A percentile compares a stretch with the other conserved stretches of the same genome.
Conservation (phyloP, 2,888 invertebrate species). For the Eretmocerus hayati region DNA sequence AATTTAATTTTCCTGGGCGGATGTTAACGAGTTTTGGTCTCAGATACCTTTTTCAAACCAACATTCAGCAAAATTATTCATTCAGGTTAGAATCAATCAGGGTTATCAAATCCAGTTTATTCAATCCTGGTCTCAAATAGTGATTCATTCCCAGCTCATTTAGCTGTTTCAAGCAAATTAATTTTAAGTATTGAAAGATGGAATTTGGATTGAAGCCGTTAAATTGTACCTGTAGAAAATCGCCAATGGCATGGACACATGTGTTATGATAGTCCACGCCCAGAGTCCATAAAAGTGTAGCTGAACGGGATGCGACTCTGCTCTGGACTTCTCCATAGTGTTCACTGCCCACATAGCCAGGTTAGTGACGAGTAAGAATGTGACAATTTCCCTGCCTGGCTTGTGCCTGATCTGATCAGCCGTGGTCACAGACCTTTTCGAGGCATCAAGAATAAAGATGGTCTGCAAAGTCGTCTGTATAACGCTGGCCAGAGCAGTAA, state of each 20-base stretch:
- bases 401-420: constrained; percentile 77
- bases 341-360: constrained; percentile 93
- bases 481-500: constrained; percentile 77
- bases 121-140: no score
- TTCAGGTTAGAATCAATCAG: no score
- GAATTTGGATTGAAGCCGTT: no score
- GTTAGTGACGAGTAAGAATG: constrained; percentile 83
- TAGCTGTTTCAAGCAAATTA: no score
- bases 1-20: no score
- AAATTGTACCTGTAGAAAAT: constrained; percentile 87
- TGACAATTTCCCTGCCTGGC: constrained; percentile 89
- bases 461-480: constrained; percentile 86
- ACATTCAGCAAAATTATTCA: no score
- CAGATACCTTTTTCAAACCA: no score
- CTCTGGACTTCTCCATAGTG: constrained; percentile 82
- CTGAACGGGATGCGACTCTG: constrained; percentile 87
- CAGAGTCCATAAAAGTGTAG: constrained; percentile 85
- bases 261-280: constrained; percentile 94
- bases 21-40: no score
- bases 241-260: constrained; percentile 85
- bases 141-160: no score
- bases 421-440: constrained; percentile 74
- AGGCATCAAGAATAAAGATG: constrained; percentile 85
- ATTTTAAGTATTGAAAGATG: no score
- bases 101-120: no score